Conservation (phyloP, 2,888 invertebrate genomes). For the Apodemia mormo region DNA sequence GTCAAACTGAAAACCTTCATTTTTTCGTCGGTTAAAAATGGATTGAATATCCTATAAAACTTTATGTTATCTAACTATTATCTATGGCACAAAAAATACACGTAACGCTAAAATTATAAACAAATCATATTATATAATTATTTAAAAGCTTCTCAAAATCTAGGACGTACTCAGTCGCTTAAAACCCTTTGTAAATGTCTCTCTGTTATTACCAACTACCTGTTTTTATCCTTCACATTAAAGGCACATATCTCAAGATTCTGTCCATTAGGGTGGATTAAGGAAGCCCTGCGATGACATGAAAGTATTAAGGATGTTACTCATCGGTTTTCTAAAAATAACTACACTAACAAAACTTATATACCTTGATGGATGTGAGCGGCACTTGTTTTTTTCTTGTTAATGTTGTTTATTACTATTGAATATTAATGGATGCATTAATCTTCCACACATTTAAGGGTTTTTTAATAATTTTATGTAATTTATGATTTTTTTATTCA, state of each 20-base stretch:
- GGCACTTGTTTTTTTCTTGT: neutral
- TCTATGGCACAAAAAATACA: too few species aligned
- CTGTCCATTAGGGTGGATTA: slow-evolving; percentile 70
- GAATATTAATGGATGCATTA: slow-evolving; percentile 11
- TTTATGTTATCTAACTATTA: too few species aligned
- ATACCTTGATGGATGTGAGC: slow-evolving; percentile 31
- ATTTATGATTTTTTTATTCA: slow-evolving; percentile 2
- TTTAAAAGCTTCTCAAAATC: neutral
- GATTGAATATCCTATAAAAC: too few species aligned
- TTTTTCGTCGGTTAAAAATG: too few species aligned
- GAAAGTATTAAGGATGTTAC: slow-evolving; percentile 64
- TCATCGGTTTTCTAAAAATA: slow-evolving; percentile 45
- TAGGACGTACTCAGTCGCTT: neutral
- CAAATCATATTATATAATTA: slow-evolving; percentile 2
- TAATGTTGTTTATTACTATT: neutral
- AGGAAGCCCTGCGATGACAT: slow-evolving; percentile 62
- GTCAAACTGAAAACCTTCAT: too few species aligned
- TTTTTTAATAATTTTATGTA: neutral
- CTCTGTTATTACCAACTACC: slow-evolving; percentile 40
- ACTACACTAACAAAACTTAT: slow-evolving; percentile 28
- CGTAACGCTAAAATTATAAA: neutral
- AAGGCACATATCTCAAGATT: slow-evolving; percentile 64
- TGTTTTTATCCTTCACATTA: slow-evolving; percentile 66
- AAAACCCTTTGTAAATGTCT: slow-evolving; percentile 24
- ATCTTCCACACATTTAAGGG: neutral